These are phyloP conservation scores for Stenotaenia linearis DNA, from an alignment of 2,888 invertebrate genomes.

Conservation along the genomic window DNA sequence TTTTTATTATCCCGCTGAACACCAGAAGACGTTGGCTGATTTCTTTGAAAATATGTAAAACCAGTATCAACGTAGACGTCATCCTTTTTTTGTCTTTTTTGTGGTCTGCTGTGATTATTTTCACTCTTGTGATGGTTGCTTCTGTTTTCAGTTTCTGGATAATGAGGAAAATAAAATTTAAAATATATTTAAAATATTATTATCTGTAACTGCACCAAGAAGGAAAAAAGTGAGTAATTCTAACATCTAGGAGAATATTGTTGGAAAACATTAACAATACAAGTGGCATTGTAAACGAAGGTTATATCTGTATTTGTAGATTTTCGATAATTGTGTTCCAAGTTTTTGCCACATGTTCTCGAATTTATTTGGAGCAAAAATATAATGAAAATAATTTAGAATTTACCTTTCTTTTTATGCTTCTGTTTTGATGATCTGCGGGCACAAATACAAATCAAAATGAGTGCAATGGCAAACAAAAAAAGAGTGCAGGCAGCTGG, in stretches of 20 bases:
- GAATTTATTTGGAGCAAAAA: too few species aligned
- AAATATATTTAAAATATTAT: too few species aligned
- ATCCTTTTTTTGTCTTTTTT: conserved; percentile 3
- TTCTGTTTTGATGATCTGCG: conserved; percentile 5
- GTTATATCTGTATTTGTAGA: too few species aligned
- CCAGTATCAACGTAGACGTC: conserved; percentile 28
- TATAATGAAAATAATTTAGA: too few species aligned
- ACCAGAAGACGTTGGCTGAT: not conserved
- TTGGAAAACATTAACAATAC: too few species aligned
- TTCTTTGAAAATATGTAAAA: conserved; percentile 17
- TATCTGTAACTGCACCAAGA: too few species aligned
- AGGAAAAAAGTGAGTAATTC: too few species aligned
- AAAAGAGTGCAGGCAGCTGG: not conserved
- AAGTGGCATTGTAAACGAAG: too few species aligned
- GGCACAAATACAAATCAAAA: not conserved
- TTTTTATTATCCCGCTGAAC: not conserved
- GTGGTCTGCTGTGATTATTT: not conserved
- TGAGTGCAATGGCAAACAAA: not conserved
- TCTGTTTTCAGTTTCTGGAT: not conserved
- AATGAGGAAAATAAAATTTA: not conserved
- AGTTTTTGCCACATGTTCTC: too few species aligned
- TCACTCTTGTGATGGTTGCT: not conserved
- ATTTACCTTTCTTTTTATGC: not conserved
- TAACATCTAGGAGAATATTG: too few species aligned
- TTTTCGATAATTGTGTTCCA: too few species aligned